Percentiles rank a stretch among this genome's conserved stretches.
Conservation (phyloP, 1,140 invertebrate species). For the Ctenoplectra terminalis region DNA sequence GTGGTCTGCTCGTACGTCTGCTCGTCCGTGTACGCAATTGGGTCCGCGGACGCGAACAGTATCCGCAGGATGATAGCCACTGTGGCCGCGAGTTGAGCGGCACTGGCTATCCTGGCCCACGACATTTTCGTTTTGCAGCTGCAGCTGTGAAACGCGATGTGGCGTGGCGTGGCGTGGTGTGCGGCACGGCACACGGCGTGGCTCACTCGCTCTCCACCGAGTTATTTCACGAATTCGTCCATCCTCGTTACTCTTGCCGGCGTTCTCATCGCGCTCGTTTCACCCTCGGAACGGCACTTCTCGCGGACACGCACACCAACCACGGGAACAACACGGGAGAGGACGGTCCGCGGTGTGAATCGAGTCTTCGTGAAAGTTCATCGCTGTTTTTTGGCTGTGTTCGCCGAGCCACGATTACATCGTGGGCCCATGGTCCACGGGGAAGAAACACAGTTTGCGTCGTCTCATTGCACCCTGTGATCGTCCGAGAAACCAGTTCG, state of each 20-base stretch:
- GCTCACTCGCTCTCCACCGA: slow-evolving; percentile 29
- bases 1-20: slow-evolving; percentile 63
- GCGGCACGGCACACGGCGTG: slow-evolving; percentile 23
- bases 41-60: slow-evolving; percentile 62
- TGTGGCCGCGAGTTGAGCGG: slow-evolving; percentile 67
- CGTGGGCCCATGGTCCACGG: slow-evolving; percentile 40
- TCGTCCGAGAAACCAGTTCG: background rate
- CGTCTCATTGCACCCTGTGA: slow-evolving; percentile 21
- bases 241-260: slow-evolving; percentile 46
- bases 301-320: background rate
- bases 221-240: slow-evolving; percentile 67
- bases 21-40: slow-evolving; percentile 59
- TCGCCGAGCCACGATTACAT: background rate
- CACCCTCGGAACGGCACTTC: slow-evolving; percentile 30
- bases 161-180: slow-evolving; percentile 29
- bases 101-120: slow-evolving; percentile 72
- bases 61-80: slow-evolving; percentile 70
- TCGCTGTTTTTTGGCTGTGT: background rate
- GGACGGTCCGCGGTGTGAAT: background rate
- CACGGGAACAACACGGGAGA: background rate
- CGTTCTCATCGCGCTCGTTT: slow-evolving; percentile 33
- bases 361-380: slow-evolving; percentile 28
- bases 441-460: slow-evolving; percentile 10
- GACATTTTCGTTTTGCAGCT: slow-evolving; percentile 70
- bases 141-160: slow-evolving; percentile 54